Percentiles rank a stretch among this genome's conserved stretches.
Evolutionary conservation across 2,113 vertebrate species (phyloP).

Genomic region (Albula glossodonta): DNA sequence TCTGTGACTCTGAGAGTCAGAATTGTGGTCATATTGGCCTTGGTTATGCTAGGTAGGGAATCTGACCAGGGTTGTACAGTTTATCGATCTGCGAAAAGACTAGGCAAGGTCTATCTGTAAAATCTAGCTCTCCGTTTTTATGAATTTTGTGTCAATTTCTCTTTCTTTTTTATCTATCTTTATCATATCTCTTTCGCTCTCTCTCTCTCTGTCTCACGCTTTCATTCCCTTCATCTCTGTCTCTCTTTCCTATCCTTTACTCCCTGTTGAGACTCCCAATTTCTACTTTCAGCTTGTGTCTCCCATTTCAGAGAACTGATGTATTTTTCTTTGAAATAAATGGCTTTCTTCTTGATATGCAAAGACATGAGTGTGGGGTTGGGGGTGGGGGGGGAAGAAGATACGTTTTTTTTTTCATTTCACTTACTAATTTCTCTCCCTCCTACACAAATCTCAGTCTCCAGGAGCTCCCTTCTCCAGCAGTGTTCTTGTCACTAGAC

Average conservation of each 20-base stretch:
- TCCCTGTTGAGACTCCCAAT: constrained; percentile 1
- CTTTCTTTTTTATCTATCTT: neutral
- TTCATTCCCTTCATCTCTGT: neutral
- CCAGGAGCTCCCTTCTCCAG: neutral
- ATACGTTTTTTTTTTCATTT: neutral
- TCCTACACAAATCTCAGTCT: neutral
- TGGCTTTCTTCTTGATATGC: constrained; percentile 4
- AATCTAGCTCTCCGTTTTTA: neutral
- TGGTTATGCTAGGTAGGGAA: neutral
- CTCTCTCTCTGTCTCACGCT: neutral
- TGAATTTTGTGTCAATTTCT: neutral
- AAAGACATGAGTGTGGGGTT: neutral
- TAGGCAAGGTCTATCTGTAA: neutral
- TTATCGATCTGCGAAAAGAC: neutral
- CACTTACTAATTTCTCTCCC: constrained; percentile 2
- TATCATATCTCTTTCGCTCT: neutral
- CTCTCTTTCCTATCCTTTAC: neutral
- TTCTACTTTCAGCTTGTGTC: neutral
- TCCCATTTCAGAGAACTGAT: constrained; percentile 11
- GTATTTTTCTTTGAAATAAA: neutral
- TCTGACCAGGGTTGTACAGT: neutral
- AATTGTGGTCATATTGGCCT: neutral
- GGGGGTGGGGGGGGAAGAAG: neutral
- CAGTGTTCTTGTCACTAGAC: neutral
- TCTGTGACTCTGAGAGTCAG: neutral